A percentile compares a stretch with the other conserved stretches of the same genome.
Evolutionary conservation across 2,888 invertebrate genomes (phyloP).

Genomic region (Pristionchus exspectatus): DNA sequence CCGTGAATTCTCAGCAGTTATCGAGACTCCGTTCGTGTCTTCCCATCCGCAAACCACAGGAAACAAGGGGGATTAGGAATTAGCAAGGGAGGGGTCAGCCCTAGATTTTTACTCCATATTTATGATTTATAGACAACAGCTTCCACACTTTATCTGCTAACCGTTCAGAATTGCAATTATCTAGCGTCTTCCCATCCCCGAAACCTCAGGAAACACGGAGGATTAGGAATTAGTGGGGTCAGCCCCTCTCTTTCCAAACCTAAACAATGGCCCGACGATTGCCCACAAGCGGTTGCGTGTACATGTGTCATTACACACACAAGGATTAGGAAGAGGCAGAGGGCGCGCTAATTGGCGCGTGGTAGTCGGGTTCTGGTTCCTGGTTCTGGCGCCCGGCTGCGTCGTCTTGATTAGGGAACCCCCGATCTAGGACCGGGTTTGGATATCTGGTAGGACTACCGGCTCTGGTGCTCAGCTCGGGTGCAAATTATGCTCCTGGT

Average conservation of each 20-base stretch:
- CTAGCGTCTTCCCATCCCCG: neutral
- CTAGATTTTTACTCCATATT: no score
- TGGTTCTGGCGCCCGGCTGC: neutral
- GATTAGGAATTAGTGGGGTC: neutral
- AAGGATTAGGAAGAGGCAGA: neutral
- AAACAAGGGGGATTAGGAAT: no score
- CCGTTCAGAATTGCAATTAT: neutral
- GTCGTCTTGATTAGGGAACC: no score
- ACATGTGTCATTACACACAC: slow-evolving; percentile 7
- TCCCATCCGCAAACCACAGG: no score
- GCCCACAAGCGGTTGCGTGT: neutral
- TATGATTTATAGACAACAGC: no score
- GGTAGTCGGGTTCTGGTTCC: neutral
- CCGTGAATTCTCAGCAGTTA: no score
- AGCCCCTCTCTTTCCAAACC: neutral
- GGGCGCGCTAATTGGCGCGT: neutral
- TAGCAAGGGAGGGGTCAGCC: no score
- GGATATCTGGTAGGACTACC: no score
- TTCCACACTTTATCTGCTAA: neutral
- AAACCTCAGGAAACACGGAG: neutral
- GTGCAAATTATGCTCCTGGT: no score
- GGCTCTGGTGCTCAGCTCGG: no score
- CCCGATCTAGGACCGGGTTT: no score
- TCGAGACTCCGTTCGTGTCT: no score
- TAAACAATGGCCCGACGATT: neutral